Conservation (phyloP, 2,113 vertebrate species). For the Platysternon megacephalum region DNA sequence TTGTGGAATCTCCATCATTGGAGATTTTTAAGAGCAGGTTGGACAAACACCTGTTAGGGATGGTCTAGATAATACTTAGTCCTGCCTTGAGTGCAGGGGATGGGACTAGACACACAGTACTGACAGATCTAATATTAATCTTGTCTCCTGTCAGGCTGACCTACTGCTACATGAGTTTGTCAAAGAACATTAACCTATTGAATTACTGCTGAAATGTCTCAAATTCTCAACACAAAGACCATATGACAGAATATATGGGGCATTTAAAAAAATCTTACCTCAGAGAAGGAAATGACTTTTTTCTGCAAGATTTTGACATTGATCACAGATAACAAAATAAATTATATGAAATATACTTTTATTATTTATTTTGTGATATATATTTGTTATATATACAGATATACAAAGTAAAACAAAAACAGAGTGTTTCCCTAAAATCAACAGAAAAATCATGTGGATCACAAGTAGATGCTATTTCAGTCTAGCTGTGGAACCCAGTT, state of each 20-base stretch:
- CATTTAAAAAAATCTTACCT: constrained; percentile 47
- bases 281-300: constrained; percentile 66
- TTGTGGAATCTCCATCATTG: no score
- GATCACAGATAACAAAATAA: constrained; percentile 37
- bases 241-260: constrained; percentile 19
- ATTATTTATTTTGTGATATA: neutral
- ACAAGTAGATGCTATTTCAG: constrained; percentile 4
- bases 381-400: fast-evolving
- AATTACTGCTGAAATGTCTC: constrained; percentile 69
- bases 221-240: constrained; percentile 23
- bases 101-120: neutral
- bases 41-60: no score
- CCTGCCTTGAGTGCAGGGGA: no score
- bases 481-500: neutral
- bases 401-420: constrained; percentile 41
- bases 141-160: constrained; percentile 27
- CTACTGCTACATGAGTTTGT: neutral
- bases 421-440: constrained; percentile 58
- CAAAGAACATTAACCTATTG: constrained; percentile 39
- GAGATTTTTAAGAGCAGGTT: no score
- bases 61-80: no score
- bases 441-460: constrained; percentile 60
- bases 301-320: constrained; percentile 42
- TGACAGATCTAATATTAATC: constrained; percentile 51
- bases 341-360: neutral